Evolutionary conservation across 2,888 invertebrate genomes (phyloP), one percentile per base, ranked within the genome.

Genomic region (Hartigia nigra): DNA sequence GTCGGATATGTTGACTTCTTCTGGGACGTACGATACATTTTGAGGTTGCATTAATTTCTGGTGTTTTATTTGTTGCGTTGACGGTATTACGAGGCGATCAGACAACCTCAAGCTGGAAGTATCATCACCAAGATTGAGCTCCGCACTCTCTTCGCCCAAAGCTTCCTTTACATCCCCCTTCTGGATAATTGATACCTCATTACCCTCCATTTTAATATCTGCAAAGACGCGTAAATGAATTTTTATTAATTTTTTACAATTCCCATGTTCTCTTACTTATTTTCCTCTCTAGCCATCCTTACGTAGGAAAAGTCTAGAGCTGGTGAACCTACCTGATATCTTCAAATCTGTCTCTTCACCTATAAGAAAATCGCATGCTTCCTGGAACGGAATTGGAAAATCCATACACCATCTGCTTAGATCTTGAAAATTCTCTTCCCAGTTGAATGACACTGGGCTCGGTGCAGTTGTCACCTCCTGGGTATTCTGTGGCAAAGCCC

Each of bases 381-480:
- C 85, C 84, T 87, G 88, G 82, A 87, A 88, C 72, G 79, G 82
- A 12, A 76, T 72, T 82, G 84, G 81, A 70, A 74, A 69, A 80
- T 88, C 88, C 86, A 89, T 88, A 85, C 94, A 94, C 94, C 93
- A 95, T 86, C 92, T 92, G 89, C 92, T 93, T 92, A 95, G 93
- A 92, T 95, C 95, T 93, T 95, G 94, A 93, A 95, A 95, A 92
- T 94, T 94, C 92, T 95, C 95, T 94, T 90, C 90, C 91, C 91
- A 91, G 39, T 84, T 81, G 75, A 85, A 82, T 70, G 84, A 82
- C 12, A 83, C 72, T 34, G 36, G 55, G 31, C n/a, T 32, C 31
- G 74, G 34, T 12, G 31, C 14, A n/a, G 14, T 31, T 14, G 70
- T 70, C 14, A 14, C 39, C 12, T 70, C 32, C 34, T 72, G 31